Evolutionary conservation across 2,888 invertebrate genomes (phyloP).

Genomic region (Patella depressa): DNA sequence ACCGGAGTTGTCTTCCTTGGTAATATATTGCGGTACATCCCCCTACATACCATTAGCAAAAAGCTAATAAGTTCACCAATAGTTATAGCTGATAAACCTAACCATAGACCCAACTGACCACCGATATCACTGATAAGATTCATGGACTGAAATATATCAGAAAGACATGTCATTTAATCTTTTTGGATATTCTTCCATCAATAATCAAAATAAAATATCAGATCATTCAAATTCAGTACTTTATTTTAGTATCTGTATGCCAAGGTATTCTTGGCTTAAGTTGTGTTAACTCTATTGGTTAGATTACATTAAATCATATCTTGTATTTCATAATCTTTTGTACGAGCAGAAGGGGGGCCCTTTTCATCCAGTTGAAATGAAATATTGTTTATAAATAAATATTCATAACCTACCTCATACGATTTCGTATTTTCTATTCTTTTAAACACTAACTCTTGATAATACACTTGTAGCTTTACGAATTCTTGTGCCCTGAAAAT

Average conservation of each 20-base stretch:
- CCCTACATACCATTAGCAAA: conserved; percentile 45
- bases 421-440: conserved; percentile 54
- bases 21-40: conserved; percentile 29
- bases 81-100: conserved; percentile 70
- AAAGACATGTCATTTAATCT: too few species aligned
- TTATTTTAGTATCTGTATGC: too few species aligned
- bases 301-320: too few species aligned
- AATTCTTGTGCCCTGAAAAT: conserved; percentile 46
- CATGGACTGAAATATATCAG: conserved; percentile 54
- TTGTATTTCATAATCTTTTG: too few species aligned
- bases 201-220: too few species aligned
- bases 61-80: conserved; percentile 66
- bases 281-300: too few species aligned
- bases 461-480: conserved; percentile 68
- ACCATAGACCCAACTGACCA: conserved; percentile 70
- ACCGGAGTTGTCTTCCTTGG: conserved; percentile 9
- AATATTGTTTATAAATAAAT: too few species aligned
- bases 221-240: too few species aligned
- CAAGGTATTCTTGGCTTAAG: too few species aligned
- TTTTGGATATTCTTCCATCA: too few species aligned
- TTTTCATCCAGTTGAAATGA: too few species aligned
- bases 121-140: conserved; percentile 70
- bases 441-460: conserved; percentile 67
- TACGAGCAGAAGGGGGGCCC: too few species aligned
- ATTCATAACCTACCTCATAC: conserved; percentile 48